phyloP scores from a whole-genome alignment of 30 jellyfish, hydroid and myxozoan species.

The Catostylus mosaicus region DNA sequence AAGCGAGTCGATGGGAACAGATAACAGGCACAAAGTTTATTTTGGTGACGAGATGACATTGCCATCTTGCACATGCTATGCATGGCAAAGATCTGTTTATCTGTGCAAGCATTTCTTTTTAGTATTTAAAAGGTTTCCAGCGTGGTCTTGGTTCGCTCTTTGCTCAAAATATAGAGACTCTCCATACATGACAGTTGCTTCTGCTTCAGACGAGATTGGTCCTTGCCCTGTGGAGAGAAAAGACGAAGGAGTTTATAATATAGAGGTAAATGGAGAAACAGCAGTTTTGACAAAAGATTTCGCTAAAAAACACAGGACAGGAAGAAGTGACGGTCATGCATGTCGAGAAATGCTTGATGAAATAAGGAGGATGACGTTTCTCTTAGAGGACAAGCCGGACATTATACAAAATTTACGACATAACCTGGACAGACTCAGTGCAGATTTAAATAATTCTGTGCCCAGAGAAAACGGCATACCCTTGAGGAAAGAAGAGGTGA shows the following conservation, averaged over 20 bases:
- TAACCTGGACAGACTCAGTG: background rate
- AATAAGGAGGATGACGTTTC: constrained; percentile 7
- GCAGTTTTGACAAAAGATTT: too few relatives aligned
- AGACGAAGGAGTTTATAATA: too few relatives aligned
- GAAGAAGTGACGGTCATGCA: too few relatives aligned
- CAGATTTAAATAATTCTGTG: background rate
- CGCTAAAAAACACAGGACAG: too few relatives aligned
- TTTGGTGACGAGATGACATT: constrained; percentile 9
- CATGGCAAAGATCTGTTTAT: constrained; percentile 34
- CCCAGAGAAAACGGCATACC: constrained; percentile 11
- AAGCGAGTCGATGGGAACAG: too few relatives aligned
- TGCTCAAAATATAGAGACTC: constrained; percentile 34
- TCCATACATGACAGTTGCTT: too few relatives aligned
- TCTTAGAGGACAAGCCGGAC: background rate
- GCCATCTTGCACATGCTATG: constrained; percentile 60
- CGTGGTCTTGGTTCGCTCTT: constrained; percentile 49
- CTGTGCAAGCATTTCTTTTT: constrained; percentile 64
- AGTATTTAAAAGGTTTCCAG: background rate
- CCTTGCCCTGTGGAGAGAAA: too few relatives aligned
- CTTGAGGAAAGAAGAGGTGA: background rate
- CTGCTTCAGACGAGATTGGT: too few relatives aligned
- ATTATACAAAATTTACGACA: background rate
- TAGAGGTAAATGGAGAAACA: too few relatives aligned
- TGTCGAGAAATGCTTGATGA: constrained; percentile 12
- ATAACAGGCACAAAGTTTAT: background rate